These are phyloP conservation scores for Drosophila oshimai DNA, from an alignment of 1,140 invertebrate genomes.

Conservation along the genomic window DNA sequence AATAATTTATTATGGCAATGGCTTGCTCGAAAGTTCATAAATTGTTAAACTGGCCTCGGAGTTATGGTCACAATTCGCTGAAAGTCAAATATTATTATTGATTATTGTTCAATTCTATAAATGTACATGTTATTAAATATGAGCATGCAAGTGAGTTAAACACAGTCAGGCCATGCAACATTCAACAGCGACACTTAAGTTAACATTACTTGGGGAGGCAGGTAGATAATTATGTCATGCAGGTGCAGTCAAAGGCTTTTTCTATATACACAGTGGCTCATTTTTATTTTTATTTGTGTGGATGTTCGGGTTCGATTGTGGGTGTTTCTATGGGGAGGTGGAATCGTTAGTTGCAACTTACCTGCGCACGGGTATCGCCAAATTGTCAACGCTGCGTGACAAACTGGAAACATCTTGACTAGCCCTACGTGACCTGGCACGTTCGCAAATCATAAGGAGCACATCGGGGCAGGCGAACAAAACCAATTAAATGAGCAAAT, in stretches of 20 bases:
- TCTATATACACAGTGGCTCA: neutral
- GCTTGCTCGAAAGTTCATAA: constrained; percentile 6
- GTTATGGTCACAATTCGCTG: constrained; percentile 49
- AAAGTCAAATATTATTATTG: constrained; percentile 27
- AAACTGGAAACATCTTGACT: constrained; percentile 88
- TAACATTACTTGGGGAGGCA: neutral
- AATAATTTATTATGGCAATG: constrained; percentile 3
- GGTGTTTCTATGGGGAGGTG: neutral
- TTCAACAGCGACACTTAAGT: constrained; percentile 7
- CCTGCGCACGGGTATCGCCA: constrained; percentile 80
- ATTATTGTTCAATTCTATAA: constrained; percentile 7
- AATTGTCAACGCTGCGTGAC: constrained; percentile 85
- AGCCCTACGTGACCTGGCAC: constrained; percentile 89
- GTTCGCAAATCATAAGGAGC: constrained; percentile 77
- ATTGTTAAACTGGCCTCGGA: neutral
- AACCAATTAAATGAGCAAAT: constrained; percentile 51
- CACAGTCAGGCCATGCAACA: constrained; percentile 33
- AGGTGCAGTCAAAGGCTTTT: constrained; percentile 1
- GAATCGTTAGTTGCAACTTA: constrained; percentile 68
- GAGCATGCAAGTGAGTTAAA: constrained; percentile 19
- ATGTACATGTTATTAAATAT: neutral
- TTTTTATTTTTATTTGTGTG: constrained; percentile 24
- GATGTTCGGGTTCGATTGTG: neutral
- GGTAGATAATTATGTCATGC: constrained; percentile 17
- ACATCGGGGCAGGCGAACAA: constrained; percentile 71